These are phyloP conservation scores for Mythimna vitellina DNA, from an alignment of 2,888 invertebrate genomes.

Conservation along the genomic window DNA sequence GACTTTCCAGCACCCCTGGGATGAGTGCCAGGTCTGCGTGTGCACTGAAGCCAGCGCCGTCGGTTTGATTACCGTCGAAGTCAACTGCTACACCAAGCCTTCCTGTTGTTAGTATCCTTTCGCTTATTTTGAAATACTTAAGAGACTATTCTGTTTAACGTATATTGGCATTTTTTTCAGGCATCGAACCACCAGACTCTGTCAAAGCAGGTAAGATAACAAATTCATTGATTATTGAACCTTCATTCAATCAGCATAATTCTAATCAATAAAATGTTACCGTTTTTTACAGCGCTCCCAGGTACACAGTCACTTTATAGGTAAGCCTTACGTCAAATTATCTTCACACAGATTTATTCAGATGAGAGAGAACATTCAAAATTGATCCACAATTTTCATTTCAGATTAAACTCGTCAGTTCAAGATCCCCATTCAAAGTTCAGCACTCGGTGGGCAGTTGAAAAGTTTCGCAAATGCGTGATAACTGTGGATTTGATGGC, in stretches of 20 bases:
- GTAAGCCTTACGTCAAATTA: slow-evolving; percentile 33
- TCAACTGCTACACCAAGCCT: slow-evolving; percentile 82
- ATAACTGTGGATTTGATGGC: slow-evolving; percentile 63
- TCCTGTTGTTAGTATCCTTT: slow-evolving; percentile 80
- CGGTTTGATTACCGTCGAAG: slow-evolving; percentile 77
- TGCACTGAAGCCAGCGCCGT: slow-evolving; percentile 74
- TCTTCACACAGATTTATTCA: not conserved
- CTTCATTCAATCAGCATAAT: not conserved
- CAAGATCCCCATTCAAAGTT: slow-evolving; percentile 68
- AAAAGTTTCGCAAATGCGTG: slow-evolving; percentile 69
- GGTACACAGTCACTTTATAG: slow-evolving; percentile 28
- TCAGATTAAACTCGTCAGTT: slow-evolving; percentile 60
- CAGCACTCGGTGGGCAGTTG: slow-evolving; percentile 61
- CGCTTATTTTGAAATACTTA: not conserved
- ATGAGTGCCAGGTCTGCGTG: slow-evolving; percentile 82
- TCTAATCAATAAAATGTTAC: not conserved
- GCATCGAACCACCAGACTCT: slow-evolving; percentile 59
- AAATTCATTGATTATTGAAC: too few species aligned
- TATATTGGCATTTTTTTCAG: slow-evolving; percentile 42
- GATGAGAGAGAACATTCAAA: not conserved
- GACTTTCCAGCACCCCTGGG: slow-evolving; percentile 86
- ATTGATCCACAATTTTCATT: slow-evolving; percentile 45
- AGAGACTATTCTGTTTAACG: not conserved
- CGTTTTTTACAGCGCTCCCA: slow-evolving; percentile 44
- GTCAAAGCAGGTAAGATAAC: slow-evolving; percentile 46